phyloP scores from a whole-genome alignment of 2,888 invertebrate genomes.

The Melanargia galathea region DNA sequence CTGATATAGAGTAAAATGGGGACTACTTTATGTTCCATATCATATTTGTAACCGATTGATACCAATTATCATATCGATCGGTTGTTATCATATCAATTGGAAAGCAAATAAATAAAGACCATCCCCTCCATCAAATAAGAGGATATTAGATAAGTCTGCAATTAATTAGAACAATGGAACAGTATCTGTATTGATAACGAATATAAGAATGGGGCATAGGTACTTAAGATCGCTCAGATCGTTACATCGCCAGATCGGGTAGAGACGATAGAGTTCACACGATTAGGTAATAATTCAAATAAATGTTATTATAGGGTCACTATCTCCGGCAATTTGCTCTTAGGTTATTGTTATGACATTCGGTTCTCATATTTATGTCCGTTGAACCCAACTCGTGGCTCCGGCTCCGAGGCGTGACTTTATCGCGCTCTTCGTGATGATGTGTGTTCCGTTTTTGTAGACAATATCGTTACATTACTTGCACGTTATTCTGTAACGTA shows the following conservation, averaged over 20 bases:
- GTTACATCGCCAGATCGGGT: neutral
- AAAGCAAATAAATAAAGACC: neutral
- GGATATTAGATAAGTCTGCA: neutral
- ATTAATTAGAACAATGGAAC: neutral
- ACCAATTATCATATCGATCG: too few relatives aligned
- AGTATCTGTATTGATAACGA: constrained; percentile 1
- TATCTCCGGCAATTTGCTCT: constrained; percentile 29
- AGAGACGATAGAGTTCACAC: constrained; percentile 18
- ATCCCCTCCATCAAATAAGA: neutral
- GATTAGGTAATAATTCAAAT: constrained; percentile 28
- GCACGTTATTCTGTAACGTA: constrained; percentile 6
- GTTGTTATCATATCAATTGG: neutral
- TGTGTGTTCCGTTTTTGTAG: constrained; percentile 33
- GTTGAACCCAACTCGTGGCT: constrained; percentile 49
- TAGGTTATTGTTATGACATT: constrained; percentile 32
- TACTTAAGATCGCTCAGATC: neutral
- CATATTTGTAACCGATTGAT: too few relatives aligned
- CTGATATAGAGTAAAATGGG: too few relatives aligned
- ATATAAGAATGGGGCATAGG: neutral
- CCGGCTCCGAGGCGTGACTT: constrained; percentile 46
- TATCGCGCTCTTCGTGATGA: constrained; percentile 49
- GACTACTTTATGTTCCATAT: too few relatives aligned
- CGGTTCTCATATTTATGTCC: constrained; percentile 48
- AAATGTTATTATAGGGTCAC: constrained; percentile 18
- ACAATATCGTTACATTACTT: constrained; percentile 21